These are phyloP conservation scores for Phaethornis superciliosus DNA, from an alignment of 2,113 vertebrate species.

Conservation along the genomic window DNA sequence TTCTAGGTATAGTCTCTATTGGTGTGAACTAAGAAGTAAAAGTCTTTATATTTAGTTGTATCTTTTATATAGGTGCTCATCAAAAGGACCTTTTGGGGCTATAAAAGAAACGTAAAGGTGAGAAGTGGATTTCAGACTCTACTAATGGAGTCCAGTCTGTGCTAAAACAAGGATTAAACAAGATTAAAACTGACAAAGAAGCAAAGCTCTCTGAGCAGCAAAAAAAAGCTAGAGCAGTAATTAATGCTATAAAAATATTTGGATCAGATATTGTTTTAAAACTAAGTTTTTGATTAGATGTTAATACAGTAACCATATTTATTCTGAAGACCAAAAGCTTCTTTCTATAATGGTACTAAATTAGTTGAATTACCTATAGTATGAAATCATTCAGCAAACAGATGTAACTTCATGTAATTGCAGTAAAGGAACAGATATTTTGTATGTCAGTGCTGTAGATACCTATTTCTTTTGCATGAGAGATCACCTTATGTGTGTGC, in stretches of 20 bases:
- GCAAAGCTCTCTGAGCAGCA: constrained; percentile 77
- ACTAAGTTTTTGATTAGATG: constrained; percentile 14
- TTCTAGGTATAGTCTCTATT: background rate
- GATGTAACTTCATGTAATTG: background rate
- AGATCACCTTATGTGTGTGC: background rate
- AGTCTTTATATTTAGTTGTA: background rate
- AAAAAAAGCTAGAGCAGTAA: constrained; percentile 62
- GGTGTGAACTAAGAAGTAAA: background rate
- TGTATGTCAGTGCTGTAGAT: background rate
- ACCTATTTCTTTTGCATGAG: background rate
- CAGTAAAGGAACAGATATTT: background rate
- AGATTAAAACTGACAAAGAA: constrained; percentile 69
- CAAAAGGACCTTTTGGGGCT: constrained; percentile 78
- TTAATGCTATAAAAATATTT: constrained; percentile 71
- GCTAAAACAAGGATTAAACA: constrained; percentile 78
- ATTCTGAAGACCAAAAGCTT: background rate
- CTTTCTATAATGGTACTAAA: background rate
- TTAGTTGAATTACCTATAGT: background rate
- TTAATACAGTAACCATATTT: background rate
- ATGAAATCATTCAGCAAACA: background rate
- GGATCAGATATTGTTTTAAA: constrained; percentile 78
- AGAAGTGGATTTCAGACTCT: constrained; percentile 74
- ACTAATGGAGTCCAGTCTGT: constrained; percentile 52
- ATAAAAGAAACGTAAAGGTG: constrained; percentile 75
- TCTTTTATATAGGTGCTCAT: constrained; percentile 53